Conservation (phyloP, 2,113 vertebrate species). For the Heptranchias perlo region DNA sequence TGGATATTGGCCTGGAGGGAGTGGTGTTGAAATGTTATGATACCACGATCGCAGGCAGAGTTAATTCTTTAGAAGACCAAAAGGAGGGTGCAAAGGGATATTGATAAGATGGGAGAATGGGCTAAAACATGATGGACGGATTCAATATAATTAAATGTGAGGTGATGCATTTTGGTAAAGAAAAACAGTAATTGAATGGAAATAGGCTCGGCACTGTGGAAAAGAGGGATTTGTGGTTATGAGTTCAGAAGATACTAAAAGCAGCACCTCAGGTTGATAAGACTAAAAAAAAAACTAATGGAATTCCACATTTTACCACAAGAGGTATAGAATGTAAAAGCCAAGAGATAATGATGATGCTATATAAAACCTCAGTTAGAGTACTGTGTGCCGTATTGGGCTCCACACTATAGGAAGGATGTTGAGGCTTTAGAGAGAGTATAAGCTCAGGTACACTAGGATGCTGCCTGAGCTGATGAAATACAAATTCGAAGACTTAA, state of each 20-base stretch:
- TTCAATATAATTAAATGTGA: background rate
- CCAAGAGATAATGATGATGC: too few relatives aligned
- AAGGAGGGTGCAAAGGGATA: background rate
- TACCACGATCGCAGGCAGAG: background rate
- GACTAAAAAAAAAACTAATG: background rate
- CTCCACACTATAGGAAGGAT: too few relatives aligned
- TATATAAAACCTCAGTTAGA: background rate
- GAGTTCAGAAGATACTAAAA: background rate
- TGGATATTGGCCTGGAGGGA: background rate
- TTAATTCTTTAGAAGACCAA: background rate
- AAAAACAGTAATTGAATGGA: background rate
- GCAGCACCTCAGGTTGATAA: too few relatives aligned
- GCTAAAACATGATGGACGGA: background rate
- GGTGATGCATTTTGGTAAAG: background rate
- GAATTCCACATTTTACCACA: background rate
- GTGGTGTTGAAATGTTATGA: background rate
- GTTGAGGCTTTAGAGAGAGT: too few relatives aligned
- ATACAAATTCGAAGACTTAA: too few relatives aligned
- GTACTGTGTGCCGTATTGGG: too few relatives aligned
- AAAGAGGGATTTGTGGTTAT: background rate
- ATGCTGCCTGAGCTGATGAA: too few relatives aligned
- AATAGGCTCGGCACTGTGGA: background rate
- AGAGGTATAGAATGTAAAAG: too few relatives aligned
- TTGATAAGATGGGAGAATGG: background rate
- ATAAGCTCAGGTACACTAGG: too few relatives aligned